Evolutionary conservation across 1,140 invertebrate genomes (phyloP).

Genomic region (Drosophila pachea): DNA sequence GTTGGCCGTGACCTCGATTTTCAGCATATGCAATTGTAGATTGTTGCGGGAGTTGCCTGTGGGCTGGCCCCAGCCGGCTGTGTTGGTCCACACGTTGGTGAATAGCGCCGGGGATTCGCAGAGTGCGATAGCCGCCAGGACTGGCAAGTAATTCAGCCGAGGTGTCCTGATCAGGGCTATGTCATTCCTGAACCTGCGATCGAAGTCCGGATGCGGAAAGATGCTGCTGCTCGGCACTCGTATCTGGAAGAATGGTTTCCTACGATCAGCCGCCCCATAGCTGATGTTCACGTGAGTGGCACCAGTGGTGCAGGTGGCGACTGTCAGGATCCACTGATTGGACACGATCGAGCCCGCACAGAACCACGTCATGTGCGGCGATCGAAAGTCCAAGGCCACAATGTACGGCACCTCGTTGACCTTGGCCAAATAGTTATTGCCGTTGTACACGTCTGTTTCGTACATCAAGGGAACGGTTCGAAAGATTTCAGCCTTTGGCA

Average conservation of each 20-base stretch:
- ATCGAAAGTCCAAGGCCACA: constrained; percentile 27
- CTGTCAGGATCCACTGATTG: constrained; percentile 34
- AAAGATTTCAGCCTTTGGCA: too few species aligned
- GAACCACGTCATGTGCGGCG: constrained; percentile 4
- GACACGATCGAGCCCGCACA: constrained; percentile 21
- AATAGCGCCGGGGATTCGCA: not conserved
- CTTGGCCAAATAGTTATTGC: not conserved
- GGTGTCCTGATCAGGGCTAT: constrained; percentile 25
- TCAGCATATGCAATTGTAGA: constrained; percentile 6
- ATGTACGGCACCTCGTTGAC: constrained; percentile 13
- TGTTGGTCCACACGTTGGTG: not conserved
- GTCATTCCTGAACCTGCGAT: constrained; percentile 14
- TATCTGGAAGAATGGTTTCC: not conserved
- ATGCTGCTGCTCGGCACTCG: constrained; percentile 13
- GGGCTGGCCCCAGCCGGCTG: constrained; percentile 37
- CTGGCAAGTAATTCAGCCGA: not conserved
- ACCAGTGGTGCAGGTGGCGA: constrained; percentile 26
- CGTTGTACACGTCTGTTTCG: not conserved
- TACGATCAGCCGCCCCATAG: constrained; percentile 5
- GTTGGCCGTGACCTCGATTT: constrained; percentile 5
- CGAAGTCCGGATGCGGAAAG: constrained; percentile 1
- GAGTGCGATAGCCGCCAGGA: not conserved
- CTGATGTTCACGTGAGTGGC: constrained; percentile 13
- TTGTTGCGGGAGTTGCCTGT: not conserved
- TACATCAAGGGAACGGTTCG: too few species aligned